phyloP scores from a whole-genome alignment of 2,797 vertebrate genomes.

The Thamnophis elegans region DNA sequence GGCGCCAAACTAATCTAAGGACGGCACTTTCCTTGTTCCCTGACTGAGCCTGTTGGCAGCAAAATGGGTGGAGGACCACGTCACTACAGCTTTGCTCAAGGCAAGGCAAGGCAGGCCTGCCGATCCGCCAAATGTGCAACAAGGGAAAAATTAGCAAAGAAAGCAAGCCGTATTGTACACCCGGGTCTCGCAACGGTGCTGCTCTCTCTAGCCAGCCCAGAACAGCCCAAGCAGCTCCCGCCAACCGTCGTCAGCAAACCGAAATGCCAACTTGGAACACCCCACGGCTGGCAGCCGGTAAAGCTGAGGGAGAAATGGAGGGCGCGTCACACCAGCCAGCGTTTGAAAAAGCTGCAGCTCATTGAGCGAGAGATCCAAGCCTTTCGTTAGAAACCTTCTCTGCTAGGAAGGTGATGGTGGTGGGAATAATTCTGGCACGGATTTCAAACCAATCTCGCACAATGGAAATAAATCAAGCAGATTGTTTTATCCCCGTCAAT shows the following conservation, averaged over 20 bases:
- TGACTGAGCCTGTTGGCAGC: background rate
- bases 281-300: slow-evolving; percentile 24
- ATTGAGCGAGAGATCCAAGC: slow-evolving; percentile 33
- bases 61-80: background rate
- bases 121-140: background rate
- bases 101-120: background rate
- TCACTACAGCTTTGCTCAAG: background rate
- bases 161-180: accelerated
- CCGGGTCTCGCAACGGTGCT: background rate
- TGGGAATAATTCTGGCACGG: slow-evolving; percentile 50
- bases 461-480: slow-evolving; percentile 65
- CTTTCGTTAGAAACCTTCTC: slow-evolving; percentile 30
- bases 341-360: slow-evolving; percentile 7
- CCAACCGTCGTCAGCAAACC: slow-evolving; percentile 11
- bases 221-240: slow-evolving; percentile 20
- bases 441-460: slow-evolving; percentile 57
- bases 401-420: slow-evolving; percentile 36
- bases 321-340: background rate
- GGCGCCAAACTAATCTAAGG: background rate
- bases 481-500: slow-evolving; percentile 52
- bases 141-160: accelerated
- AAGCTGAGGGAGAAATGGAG: slow-evolving; percentile 13
- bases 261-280: background rate
- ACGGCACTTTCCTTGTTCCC: background rate
- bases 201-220: background rate